Conservation (phyloP, 1,140 invertebrate species). For the Magallana gigas region DNA sequence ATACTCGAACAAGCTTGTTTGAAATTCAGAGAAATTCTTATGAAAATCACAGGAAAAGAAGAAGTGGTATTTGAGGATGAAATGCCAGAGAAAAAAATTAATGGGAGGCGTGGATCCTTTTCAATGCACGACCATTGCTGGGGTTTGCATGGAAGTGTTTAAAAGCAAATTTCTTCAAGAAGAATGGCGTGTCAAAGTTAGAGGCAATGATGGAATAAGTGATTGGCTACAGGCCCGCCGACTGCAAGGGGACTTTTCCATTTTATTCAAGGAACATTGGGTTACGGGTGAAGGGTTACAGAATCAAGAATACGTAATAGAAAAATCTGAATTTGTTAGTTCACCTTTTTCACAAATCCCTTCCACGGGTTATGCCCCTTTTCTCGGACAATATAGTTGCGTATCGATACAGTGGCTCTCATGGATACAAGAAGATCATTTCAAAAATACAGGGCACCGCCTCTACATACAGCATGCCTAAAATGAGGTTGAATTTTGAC, state of each 20-base stretch:
- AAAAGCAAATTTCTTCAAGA: slow-evolving; percentile 54
- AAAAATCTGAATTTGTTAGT: slow-evolving; percentile 22
- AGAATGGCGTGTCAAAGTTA: slow-evolving; percentile 46
- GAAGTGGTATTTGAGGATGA: background rate
- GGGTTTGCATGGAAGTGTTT: slow-evolving; percentile 54
- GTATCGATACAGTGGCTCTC: slow-evolving; percentile 43
- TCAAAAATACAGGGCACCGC: background rate
- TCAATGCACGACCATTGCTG: slow-evolving; percentile 56
- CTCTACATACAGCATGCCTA: slow-evolving; percentile 51
- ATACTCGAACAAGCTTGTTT: slow-evolving; percentile 49
- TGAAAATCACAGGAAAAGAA: slow-evolving; percentile 34
- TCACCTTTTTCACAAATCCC: slow-evolving; percentile 42
- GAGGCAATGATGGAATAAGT: background rate
- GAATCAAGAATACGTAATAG: slow-evolving; percentile 4
- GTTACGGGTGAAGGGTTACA: slow-evolving; percentile 24
- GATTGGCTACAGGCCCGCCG: background rate
- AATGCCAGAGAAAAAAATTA: slow-evolving; percentile 4
- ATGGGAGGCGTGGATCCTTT: slow-evolving; percentile 51
- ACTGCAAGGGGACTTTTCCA: background rate
- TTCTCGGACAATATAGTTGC: slow-evolving; percentile 2
- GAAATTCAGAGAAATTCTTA: slow-evolving; percentile 51
- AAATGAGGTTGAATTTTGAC: slow-evolving; percentile 45
- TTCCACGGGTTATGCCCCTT: slow-evolving; percentile 8
- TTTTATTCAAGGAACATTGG: slow-evolving; percentile 23
- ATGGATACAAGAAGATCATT: slow-evolving; percentile 14